These are phyloP conservation scores for Macaria notata DNA, from an alignment of 2,888 invertebrate genomes.

Conservation along the genomic window DNA sequence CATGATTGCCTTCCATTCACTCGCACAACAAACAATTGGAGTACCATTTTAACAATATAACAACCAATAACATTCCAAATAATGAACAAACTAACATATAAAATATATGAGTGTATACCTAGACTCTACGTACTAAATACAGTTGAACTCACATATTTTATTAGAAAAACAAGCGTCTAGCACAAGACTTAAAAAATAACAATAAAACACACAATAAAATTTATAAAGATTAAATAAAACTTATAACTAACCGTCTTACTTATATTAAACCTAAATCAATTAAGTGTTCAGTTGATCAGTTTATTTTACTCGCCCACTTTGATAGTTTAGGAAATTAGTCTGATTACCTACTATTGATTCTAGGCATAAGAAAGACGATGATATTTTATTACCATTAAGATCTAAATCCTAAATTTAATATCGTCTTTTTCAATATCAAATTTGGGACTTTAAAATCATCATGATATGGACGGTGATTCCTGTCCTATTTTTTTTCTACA, in stretches of 20 bases:
- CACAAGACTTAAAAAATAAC: neutral
- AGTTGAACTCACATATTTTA: neutral
- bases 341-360: too few species aligned
- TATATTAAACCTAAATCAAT: too few species aligned
- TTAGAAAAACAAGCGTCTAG: neutral
- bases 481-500: neutral
- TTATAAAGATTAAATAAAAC: neutral
- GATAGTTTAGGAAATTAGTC: too few species aligned
- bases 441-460: too few species aligned
- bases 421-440: too few species aligned
- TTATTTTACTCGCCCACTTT: too few species aligned
- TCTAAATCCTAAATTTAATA: too few species aligned
- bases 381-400: too few species aligned
- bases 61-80: constrained; percentile 30
- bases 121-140: neutral
- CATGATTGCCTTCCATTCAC: constrained; percentile 13
- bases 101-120: neutral
- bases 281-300: too few species aligned
- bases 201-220: constrained; percentile 1
- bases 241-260: too few species aligned
- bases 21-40: constrained; percentile 30
- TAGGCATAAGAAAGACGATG: too few species aligned
- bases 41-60: constrained; percentile 27
- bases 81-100: neutral
- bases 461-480: neutral